These are phyloP conservation scores for Drosophila pseudotakahashii DNA, from an alignment of 2,888 invertebrate species.

Conservation along the genomic window DNA sequence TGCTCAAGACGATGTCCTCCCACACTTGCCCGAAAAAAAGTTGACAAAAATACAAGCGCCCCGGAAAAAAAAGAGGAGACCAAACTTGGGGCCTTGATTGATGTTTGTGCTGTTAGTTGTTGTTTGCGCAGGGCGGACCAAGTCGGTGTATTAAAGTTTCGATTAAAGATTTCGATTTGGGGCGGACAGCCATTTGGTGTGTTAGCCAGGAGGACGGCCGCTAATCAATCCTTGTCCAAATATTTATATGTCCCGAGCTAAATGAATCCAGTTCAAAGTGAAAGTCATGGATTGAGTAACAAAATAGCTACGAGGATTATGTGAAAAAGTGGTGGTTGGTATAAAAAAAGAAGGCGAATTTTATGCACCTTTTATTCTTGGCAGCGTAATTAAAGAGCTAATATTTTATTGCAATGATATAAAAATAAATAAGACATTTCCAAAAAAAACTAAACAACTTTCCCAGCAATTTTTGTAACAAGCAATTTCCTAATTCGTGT, in stretches of 20 bases:
- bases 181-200: conserved; percentile 63
- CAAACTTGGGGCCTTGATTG: conserved; percentile 72
- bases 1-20: conserved; percentile 67
- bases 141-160: conserved; percentile 69
- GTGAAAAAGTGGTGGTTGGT: not conserved
- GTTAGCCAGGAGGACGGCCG: conserved; percentile 27
- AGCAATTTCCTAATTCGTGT: too few relatives aligned
- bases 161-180: conserved; percentile 66
- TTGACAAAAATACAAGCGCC: conserved; percentile 45
- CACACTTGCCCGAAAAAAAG: conserved; percentile 26
- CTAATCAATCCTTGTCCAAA: conserved; percentile 76
- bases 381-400: too few relatives aligned
- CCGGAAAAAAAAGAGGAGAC: conserved; percentile 28
- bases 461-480: too few relatives aligned
- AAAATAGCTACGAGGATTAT: not conserved
- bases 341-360: not conserved
- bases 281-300: conserved; percentile 13
- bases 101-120: conserved; percentile 77
- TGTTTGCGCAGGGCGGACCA: conserved; percentile 59
- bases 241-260: conserved; percentile 56
- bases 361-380: too few relatives aligned
- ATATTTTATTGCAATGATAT: too few relatives aligned
- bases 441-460: too few relatives aligned
- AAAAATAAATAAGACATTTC: too few relatives aligned
- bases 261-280: conserved; percentile 20